Percentiles rank a stretch among this genome's conserved stretches.
Conservation (phyloP, 2,797 vertebrate genomes). For the Bovichtus variegatus region DNA sequence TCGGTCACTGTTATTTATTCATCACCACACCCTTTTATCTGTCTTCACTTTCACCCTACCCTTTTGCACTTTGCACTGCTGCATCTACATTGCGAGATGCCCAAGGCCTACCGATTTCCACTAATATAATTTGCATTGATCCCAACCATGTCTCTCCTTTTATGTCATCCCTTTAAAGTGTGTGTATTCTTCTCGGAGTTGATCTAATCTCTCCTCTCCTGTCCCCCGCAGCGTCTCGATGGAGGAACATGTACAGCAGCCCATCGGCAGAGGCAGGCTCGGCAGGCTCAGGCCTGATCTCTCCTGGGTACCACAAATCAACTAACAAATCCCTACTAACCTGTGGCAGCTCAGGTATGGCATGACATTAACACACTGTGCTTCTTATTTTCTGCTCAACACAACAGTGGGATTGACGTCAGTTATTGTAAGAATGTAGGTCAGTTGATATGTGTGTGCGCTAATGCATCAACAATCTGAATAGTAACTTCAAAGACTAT, state of each 20-base stretch:
- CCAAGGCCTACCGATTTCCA: background rate
- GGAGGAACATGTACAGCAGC: constrained; percentile 95
- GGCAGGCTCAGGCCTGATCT: constrained; percentile 89
- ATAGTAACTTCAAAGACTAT: background rate
- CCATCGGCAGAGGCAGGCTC: constrained; percentile 88
- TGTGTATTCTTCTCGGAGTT: background rate
- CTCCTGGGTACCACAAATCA: constrained; percentile 96
- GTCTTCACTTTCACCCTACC: background rate
- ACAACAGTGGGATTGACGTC: constrained; percentile 49
- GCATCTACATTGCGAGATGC: background rate
- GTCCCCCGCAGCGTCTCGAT: constrained; percentile 89
- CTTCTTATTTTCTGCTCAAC: constrained; percentile 60
- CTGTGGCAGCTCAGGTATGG: constrained; percentile 97
- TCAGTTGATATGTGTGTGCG: constrained; percentile 31
- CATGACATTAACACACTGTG: constrained; percentile 84
- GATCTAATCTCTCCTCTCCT: constrained; percentile 53
- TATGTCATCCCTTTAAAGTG: background rate
- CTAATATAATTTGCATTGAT: background rate
- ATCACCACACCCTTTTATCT: background rate
- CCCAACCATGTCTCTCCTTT: background rate
- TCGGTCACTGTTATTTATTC: constrained; percentile 1
- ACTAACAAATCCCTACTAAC: constrained; percentile 99
- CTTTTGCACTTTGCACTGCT: background rate
- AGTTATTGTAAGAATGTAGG: constrained; percentile 38
- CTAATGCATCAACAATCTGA: constrained; percentile 44